A percentile compares a stretch with the other conserved stretches of the same genome.
Conservation (phyloP, 1,140 invertebrate genomes). For the Cardiocondyla obscurior region DNA sequence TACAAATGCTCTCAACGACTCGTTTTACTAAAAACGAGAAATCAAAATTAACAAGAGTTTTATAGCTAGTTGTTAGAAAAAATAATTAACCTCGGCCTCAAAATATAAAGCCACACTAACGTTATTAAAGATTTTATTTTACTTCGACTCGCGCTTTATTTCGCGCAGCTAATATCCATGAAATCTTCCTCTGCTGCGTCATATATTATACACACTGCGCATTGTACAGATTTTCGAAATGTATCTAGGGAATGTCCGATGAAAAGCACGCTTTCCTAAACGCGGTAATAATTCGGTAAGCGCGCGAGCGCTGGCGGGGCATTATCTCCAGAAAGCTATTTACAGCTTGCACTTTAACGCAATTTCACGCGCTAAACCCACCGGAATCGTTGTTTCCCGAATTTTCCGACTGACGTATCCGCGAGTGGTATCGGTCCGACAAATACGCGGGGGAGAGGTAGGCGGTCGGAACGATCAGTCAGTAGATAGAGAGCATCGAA, state of each 20-base stretch:
- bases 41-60: neutral
- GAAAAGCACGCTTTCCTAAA: neutral
- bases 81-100: too few species aligned
- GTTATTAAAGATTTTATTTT: too few species aligned
- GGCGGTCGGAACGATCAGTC: neutral
- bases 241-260: neutral
- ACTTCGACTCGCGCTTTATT: too few species aligned
- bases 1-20: neutral
- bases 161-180: neutral
- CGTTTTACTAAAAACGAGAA: neutral
- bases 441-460: neutral
- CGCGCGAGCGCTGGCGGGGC: neutral
- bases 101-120: too few species aligned
- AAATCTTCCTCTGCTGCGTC: neutral
- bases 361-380: neutral
- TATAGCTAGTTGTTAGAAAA: neutral
- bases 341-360: neutral
- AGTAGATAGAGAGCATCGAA: slow-evolving; percentile 2
- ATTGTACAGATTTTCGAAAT: neutral
- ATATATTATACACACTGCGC: neutral
- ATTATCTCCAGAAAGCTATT: neutral
- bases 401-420: slow-evolving; percentile 27
- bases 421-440: slow-evolving; percentile 5
- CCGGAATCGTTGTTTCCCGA: neutral
- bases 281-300: neutral